Evolutionary conservation across 2,888 invertebrate genomes (phyloP), one percentile per base, ranked within the genome.

Genomic region (Cetonia aurata): DNA sequence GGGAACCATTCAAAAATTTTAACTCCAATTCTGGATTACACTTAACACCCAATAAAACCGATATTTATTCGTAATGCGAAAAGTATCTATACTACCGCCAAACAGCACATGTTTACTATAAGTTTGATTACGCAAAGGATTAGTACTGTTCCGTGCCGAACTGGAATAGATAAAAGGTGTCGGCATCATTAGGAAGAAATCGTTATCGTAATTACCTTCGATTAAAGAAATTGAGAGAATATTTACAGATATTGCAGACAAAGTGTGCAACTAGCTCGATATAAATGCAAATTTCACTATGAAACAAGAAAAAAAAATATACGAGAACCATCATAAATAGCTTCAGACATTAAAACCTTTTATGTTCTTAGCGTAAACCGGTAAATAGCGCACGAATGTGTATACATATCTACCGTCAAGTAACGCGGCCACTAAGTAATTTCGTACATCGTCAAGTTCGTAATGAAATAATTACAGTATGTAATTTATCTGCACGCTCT

Each of bases 391-490:
- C 4, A 53, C 10, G 25, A 19, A 6, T 13, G 31, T 37, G 25
- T 3, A 44, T 44, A 56, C 15, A 56, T 10, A 3, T 53, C 8
- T 53, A 33, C 53, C 31, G 53, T 53, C 53, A 33, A 53, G 53
- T 31, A 53, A 53, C 31, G 53, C 31, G 53, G 53, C 56, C 37
- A 56, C 41, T 41, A 56, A 56, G 56, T 56, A 56, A 56, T 56
- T 52, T 56, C 41, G 56, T 56, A 56, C 15, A 56, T 25, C 56
- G 41, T 56, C 56, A 41, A 56, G 56, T 56, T 56, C 41, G 56
- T 56, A 56, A 56, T 56, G 56, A 56, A 56, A 56, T 56, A 41
- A 56, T 56, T 56, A 56, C 56, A 56, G 37, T 37, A 37, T 56
- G 56, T 56, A 62, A 62, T 46, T 33, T 48, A 48, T 62, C 48